A percentile compares a stretch with the other conserved stretches of the same genome.
These are phyloP conservation scores for Chaetogeoica ovagalla DNA, from an alignment of 2,888 invertebrate species.

Conservation along the genomic window DNA sequence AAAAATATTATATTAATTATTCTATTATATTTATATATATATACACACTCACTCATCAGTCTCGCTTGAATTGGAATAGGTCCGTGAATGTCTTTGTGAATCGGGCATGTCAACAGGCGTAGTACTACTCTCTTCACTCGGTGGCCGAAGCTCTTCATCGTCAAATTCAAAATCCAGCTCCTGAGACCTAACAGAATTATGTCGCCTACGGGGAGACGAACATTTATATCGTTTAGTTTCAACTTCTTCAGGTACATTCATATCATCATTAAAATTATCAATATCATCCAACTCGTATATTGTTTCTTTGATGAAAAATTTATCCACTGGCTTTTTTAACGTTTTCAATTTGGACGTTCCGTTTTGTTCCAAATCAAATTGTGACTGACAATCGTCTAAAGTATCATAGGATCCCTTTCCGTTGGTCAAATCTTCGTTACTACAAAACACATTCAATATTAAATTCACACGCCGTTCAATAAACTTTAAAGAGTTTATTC, in stretches of 20 bases:
- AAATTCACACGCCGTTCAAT: neutral
- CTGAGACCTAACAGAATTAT: conserved; percentile 27
- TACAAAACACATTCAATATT: conserved; percentile 20
- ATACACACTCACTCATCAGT: conserved; percentile 32
- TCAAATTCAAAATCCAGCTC: conserved; percentile 34
- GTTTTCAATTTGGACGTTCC: conserved; percentile 23
- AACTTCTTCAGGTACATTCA: conserved; percentile 19
- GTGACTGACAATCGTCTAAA: conserved; percentile 24
- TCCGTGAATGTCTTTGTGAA: conserved; percentile 20
- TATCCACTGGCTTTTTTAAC: conserved; percentile 35
- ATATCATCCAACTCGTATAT: conserved; percentile 46
- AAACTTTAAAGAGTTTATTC: neutral
- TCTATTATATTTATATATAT: neutral
- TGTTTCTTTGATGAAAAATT: conserved; percentile 42
- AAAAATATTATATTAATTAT: no score
- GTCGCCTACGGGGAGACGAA: conserved; percentile 25
- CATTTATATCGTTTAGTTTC: conserved; percentile 44
- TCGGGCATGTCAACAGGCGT: conserved; percentile 27
- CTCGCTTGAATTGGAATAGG: conserved; percentile 41
- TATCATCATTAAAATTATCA: conserved; percentile 31
- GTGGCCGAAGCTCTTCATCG: conserved; percentile 8
- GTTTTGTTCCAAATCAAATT: conserved; percentile 36
- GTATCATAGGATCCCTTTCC: conserved; percentile 15
- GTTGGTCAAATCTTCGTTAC: conserved; percentile 40
- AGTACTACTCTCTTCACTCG: conserved; percentile 6